phyloP scores from a whole-genome alignment of 2,113 vertebrate genomes.

The Pan troglodytes region NHGRI_mPanTro3-v2.1_pri NC_072402.2:109536001-109536500 shows the following conservation, averaged over 20 bases:
- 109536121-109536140: conserved; percentile 68
- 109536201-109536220: not conserved
- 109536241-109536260: not conserved
- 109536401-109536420: not conserved
- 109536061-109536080: conserved; percentile 57
- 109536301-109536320: not conserved
- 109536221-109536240: not conserved
- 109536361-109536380: not conserved
- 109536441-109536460: not conserved
- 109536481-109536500: not conserved
- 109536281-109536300: not conserved
- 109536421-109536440: not conserved
- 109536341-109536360: not conserved
- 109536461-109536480: not conserved
- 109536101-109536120: conserved; percentile 64
- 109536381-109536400: not conserved
- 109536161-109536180: not conserved
- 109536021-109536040: not conserved
- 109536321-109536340: not conserved
- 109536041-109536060: not conserved
- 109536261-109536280: not conserved
- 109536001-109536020: not conserved
- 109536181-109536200: not conserved
- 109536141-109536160: conserved; percentile 47
- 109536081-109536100: conserved; percentile 63